Evolutionary conservation across 2,888 invertebrate species (phyloP).

Genomic region (Sesia bembeciformis): DNA sequence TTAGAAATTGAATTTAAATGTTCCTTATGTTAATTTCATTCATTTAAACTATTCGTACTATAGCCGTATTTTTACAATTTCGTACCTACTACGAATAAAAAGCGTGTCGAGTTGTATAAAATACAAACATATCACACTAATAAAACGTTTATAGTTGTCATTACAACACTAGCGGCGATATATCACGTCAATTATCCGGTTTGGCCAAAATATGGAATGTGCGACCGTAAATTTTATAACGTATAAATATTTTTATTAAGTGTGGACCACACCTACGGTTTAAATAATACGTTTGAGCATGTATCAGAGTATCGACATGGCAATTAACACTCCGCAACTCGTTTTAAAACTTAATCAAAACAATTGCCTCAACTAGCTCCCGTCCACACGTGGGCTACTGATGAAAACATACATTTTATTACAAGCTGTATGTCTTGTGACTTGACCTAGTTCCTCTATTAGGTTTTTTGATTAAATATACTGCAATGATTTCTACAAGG

Average conservation of each 20-base stretch:
- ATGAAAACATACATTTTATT: background rate
- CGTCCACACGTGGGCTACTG: background rate
- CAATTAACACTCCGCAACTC: conserved; percentile 27
- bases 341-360: background rate
- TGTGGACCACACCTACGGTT: conserved; percentile 32
- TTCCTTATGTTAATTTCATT: too few relatives aligned
- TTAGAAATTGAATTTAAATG: too few relatives aligned
- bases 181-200: background rate
- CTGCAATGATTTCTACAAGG: too few relatives aligned
- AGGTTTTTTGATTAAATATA: too few relatives aligned
- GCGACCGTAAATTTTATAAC: background rate
- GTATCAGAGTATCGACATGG: conserved; percentile 30
- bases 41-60: too few relatives aligned
- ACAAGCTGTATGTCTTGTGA: background rate
- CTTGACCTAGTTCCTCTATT: background rate
- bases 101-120: background rate
- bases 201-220: background rate
- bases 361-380: background rate
- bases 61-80: too few relatives aligned
- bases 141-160: background rate
- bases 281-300: conserved; percentile 16
- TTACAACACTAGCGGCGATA: background rate
- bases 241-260: background rate
- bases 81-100: background rate
- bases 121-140: background rate